These are phyloP conservation scores for Pachypeltis micranthus DNA, from an alignment of 1,140 invertebrate species.

Conservation along the genomic window DNA sequence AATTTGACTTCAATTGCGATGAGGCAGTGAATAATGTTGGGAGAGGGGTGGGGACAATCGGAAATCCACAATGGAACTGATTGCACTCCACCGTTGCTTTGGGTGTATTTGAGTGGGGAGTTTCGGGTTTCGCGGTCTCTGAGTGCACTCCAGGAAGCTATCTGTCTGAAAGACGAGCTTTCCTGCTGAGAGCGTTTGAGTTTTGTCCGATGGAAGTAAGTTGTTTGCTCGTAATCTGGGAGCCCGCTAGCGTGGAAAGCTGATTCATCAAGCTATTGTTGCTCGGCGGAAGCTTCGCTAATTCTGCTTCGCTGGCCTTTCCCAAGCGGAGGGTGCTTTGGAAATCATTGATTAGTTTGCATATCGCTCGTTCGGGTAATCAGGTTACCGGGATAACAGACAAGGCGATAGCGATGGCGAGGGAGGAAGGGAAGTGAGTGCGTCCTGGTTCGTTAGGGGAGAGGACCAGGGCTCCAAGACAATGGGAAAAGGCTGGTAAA, in stretches of 20 bases:
- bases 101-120: too few relatives aligned
- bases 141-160: too few relatives aligned
- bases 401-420: not conserved
- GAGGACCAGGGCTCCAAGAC: not conserved
- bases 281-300: not conserved
- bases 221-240: conserved; percentile 2
- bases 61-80: too few relatives aligned
- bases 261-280: conserved; percentile 7
- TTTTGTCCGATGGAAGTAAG: not conserved
- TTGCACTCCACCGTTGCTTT: too few relatives aligned
- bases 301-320: not conserved
- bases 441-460: not conserved
- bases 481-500: not conserved
- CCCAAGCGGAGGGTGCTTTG: not conserved
- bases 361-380: conserved; percentile 5
- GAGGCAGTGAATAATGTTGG: too few relatives aligned
- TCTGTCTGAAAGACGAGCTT: too few relatives aligned
- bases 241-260: not conserved
- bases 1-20: too few relatives aligned
- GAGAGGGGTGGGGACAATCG: too few relatives aligned
- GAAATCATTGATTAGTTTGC: conserved; percentile 8
- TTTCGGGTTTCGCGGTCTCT: too few relatives aligned
- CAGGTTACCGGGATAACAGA: not conserved
- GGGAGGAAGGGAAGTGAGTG: not conserved
- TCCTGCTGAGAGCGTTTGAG: not conserved